A percentile compares a stretch with the other conserved stretches of the same genome.
Conservation (phyloP, 2,888 invertebrate species). For the Lottia gigantea region DNA sequence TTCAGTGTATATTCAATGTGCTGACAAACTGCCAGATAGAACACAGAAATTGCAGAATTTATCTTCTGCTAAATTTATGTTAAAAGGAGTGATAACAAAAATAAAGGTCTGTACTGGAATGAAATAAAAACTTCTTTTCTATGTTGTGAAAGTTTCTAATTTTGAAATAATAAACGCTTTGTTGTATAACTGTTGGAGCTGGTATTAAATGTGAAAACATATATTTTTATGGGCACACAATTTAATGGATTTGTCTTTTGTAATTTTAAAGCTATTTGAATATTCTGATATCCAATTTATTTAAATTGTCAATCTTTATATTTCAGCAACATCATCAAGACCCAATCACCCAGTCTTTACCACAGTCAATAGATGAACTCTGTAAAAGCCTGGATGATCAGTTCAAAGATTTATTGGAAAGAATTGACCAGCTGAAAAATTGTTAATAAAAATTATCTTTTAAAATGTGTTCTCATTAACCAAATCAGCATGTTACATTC, state of each 20-base stretch:
- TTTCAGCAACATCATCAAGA: constrained; percentile 54
- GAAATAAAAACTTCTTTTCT: too few species aligned
- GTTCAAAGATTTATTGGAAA: constrained; percentile 33
- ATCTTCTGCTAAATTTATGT: constrained; percentile 59
- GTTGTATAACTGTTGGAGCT: too few species aligned
- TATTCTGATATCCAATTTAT: neutral
- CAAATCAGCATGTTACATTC: too few species aligned
- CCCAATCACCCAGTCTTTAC: constrained; percentile 36
- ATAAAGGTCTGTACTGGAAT: constrained; percentile 49
- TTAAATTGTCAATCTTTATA: constrained; percentile 13
- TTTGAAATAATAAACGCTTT: too few species aligned
- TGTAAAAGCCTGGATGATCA: constrained; percentile 40
- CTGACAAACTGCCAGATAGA: constrained; percentile 25
- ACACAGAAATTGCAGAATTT: constrained; percentile 48
- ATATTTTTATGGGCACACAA: too few species aligned
- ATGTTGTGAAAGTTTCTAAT: too few species aligned
- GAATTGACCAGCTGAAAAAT: constrained; percentile 39
- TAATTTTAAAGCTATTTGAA: too few species aligned
- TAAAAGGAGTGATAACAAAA: constrained; percentile 54
- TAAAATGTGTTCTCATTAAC: too few species aligned
- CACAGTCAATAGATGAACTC: constrained; percentile 33
- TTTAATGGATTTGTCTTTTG: too few species aligned
- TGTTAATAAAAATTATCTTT: constrained; percentile 14
- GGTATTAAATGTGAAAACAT: too few species aligned
- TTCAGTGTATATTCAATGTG: constrained; percentile 43